These are phyloP conservation scores for Tetropium fuscum DNA, from an alignment of 2,888 invertebrate genomes.

Conservation along the genomic window DNA sequence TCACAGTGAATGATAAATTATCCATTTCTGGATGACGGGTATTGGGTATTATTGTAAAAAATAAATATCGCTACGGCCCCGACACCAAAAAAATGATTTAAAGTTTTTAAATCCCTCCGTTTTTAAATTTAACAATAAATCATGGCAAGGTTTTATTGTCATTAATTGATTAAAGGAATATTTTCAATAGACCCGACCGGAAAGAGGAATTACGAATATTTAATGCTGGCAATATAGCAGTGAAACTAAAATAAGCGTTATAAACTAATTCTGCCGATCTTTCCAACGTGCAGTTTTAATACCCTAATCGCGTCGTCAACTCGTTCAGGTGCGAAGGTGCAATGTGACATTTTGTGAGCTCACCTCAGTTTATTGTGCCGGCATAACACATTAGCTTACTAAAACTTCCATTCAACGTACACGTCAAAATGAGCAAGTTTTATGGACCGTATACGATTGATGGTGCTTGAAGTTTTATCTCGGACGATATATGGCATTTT, in stretches of 20 bases:
- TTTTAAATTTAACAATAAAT: constrained; percentile 26
- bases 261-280: not conserved
- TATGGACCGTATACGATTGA: constrained; percentile 45
- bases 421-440: constrained; percentile 40
- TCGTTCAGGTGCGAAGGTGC: constrained; percentile 27
- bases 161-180: no score
- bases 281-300: no score
- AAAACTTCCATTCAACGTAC: constrained; percentile 39
- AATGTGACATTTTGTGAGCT: constrained; percentile 5
- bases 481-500: constrained; percentile 37
- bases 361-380: constrained; percentile 27
- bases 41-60: constrained; percentile 26
- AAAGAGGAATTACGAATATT: no score
- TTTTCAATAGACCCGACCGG: no score
- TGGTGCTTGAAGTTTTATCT: constrained; percentile 45
- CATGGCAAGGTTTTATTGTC: not conserved
- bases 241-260: not conserved
- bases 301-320: not conserved
- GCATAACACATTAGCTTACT: constrained; percentile 30
- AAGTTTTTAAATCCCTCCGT: constrained; percentile 15
- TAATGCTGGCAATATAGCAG: no score
- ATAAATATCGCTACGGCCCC: constrained; percentile 9
- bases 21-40: constrained; percentile 11
- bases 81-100: constrained; percentile 20
- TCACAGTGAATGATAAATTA: constrained; percentile 8